A percentile compares a stretch with the other conserved stretches of the same genome.
Evolutionary conservation across 2,797 vertebrate species (phyloP).

Genomic region (Cacajao melanocephalus): DNA sequence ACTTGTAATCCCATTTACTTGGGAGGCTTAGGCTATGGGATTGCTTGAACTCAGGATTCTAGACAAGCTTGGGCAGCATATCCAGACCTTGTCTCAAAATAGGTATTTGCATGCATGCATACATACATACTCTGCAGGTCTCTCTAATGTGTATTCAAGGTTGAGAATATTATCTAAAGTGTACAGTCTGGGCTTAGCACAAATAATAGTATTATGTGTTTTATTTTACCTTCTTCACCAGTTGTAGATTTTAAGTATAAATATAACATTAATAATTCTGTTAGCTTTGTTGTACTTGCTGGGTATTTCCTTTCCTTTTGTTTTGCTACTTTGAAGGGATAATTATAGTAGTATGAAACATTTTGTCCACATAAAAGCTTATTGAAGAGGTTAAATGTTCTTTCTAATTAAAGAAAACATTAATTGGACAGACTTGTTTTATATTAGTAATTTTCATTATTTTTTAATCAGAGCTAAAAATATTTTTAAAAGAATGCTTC

Average conservation of each 20-base stretch:
- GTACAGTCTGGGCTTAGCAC: background rate
- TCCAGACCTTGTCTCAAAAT: background rate
- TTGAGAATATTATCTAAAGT: background rate
- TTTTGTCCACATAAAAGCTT: constrained; percentile 82
- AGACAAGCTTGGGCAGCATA: background rate
- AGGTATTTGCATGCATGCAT: background rate
- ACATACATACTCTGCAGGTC: background rate
- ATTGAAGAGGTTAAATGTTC: constrained; percentile 80
- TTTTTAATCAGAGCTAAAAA: constrained; percentile 45
- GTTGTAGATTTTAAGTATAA: constrained; percentile 50
- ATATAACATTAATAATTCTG: constrained; percentile 72
- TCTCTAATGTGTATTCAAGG: background rate
- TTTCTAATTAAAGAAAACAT: constrained; percentile 80
- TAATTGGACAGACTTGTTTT: constrained; percentile 80
- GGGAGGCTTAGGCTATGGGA: background rate
- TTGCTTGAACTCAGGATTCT: background rate
- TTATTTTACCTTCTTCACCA: constrained; percentile 36
- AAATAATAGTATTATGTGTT: background rate
- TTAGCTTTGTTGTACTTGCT: constrained; percentile 75
- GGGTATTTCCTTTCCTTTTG: constrained; percentile 72
- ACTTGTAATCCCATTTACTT: background rate
- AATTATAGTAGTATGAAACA: constrained; percentile 80
- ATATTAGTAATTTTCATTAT: constrained; percentile 78
- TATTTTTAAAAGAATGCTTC: constrained; percentile 3
- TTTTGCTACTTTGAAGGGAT: constrained; percentile 77